A percentile compares a stretch with the other conserved stretches of the same genome.
Evolutionary conservation across 2,797 vertebrate species (phyloP).

Genomic region (Sebastes trivittatus): DNA sequence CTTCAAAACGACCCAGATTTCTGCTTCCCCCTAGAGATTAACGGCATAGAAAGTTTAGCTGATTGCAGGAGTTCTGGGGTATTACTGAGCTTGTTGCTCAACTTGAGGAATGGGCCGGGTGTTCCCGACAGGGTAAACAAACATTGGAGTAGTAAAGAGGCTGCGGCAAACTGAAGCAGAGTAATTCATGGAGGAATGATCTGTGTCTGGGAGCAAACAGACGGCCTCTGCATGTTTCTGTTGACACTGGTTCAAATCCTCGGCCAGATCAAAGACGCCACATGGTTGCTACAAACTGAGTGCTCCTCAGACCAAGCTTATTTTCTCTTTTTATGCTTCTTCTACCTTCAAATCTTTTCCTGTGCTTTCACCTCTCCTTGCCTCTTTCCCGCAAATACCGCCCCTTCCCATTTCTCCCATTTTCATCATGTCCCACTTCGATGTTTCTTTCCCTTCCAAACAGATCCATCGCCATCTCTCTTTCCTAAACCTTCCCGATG

Average conservation of each 20-base stretch:
- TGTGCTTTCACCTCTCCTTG: slow-evolving; percentile 44
- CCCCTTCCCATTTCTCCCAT: slow-evolving; percentile 20
- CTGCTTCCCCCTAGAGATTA: slow-evolving; percentile 32
- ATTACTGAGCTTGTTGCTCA: slow-evolving; percentile 57
- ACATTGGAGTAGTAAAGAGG: slow-evolving; percentile 60
- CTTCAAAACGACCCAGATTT: slow-evolving; percentile 37
- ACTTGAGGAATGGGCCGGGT: slow-evolving; percentile 51
- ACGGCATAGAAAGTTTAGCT: slow-evolving; percentile 43
- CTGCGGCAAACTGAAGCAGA: slow-evolving; percentile 41
- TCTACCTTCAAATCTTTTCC: slow-evolving; percentile 39
- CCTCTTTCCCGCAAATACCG: slow-evolving; percentile 36
- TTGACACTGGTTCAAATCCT: slow-evolving; percentile 70
- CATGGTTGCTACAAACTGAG: slow-evolving; percentile 60
- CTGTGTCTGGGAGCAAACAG: slow-evolving; percentile 67
- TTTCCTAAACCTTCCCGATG: slow-evolving; percentile 36
- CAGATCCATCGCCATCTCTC: slow-evolving; percentile 20
- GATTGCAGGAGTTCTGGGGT: slow-evolving; percentile 53
- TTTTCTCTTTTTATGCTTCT: slow-evolving; percentile 50
- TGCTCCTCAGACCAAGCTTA: slow-evolving; percentile 39
- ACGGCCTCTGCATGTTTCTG: slow-evolving; percentile 63
- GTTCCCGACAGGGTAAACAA: slow-evolving; percentile 68
- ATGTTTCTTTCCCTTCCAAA: slow-evolving; percentile 36
- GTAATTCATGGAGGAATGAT: slow-evolving; percentile 68
- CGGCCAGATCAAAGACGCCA: slow-evolving; percentile 77
- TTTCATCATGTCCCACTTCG: slow-evolving; percentile 34